These are phyloP conservation scores for Cyphomyrmex costatus DNA, from an alignment of 1,140 invertebrate genomes.

Conservation along the genomic window DNA sequence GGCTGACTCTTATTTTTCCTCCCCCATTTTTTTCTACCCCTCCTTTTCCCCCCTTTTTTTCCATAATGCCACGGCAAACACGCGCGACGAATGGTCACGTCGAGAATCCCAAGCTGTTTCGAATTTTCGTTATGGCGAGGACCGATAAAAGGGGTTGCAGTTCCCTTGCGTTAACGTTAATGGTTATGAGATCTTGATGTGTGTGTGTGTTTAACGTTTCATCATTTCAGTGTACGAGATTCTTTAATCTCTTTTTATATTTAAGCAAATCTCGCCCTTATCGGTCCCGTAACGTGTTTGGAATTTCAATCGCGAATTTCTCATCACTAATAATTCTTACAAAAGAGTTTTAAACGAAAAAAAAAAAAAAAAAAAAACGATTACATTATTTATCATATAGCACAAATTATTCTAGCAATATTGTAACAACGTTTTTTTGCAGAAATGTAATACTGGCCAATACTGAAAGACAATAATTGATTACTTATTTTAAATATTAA, in stretches of 20 bases:
- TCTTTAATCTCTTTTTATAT: conserved; percentile 24
- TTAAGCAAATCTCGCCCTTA: background rate
- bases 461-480: too few relatives aligned
- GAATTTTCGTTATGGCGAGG: conserved; percentile 36
- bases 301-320: conserved; percentile 7
- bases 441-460: too few relatives aligned
- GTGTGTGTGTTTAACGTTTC: conserved; percentile 50
- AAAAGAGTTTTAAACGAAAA: too few relatives aligned
- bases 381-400: background rate
- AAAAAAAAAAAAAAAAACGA: background rate
- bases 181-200: conserved; percentile 66
- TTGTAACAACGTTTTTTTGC: too few relatives aligned
- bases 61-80: conserved; percentile 71
- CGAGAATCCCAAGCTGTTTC: conserved; percentile 44
- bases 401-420: too few relatives aligned
- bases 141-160: conserved; percentile 47
- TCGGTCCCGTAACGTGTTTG: background rate
- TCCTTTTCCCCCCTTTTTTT: conserved; percentile 53
- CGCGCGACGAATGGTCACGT: conserved; percentile 61
- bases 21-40: conserved; percentile 35
- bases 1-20: conserved; percentile 78
- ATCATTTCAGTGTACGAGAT: conserved; percentile 2
- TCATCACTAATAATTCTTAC: background rate
- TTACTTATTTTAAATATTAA: too few relatives aligned
- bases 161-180: conserved; percentile 24